Conservation (phyloP, 2,113 vertebrate species). For the Callipepla californica region DNA sequence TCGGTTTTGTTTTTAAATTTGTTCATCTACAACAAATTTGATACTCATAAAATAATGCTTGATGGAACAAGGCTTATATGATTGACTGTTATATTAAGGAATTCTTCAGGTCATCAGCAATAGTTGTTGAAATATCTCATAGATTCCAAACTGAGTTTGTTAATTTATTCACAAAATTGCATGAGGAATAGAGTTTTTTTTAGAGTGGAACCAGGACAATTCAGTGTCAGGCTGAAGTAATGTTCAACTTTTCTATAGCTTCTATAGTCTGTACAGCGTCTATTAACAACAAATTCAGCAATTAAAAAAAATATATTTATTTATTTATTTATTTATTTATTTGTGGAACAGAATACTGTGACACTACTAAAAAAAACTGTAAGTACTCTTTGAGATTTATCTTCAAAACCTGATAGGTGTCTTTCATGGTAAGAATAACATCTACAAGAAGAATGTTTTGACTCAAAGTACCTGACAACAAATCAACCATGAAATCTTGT, state of each 20-base stretch:
- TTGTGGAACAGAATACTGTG: not conserved
- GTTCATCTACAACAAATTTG: not conserved
- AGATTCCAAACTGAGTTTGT: not conserved
- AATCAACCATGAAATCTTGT: not conserved
- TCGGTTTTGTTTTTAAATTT: not conserved
- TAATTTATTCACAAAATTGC: not conserved
- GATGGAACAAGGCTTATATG: not conserved
- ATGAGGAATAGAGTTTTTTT: not conserved
- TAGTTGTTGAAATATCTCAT: not conserved
- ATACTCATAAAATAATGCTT: not conserved
- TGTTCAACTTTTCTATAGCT: not conserved
- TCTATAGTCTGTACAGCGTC: not conserved
- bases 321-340: not conserved
- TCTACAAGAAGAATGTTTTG: not conserved
- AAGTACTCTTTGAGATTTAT: not conserved
- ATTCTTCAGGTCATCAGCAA: not conserved
- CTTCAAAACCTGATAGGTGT: not conserved
- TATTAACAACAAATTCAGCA: accelerated
- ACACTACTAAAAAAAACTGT: not conserved
- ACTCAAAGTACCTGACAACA: not conserved
- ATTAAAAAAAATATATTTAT: not conserved
- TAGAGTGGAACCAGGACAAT: not conserved
- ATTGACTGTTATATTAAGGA: not conserved
- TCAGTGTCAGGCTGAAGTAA: not conserved
- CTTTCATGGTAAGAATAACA: not conserved